Percentiles rank a stretch among this genome's conserved stretches.
Evolutionary conservation across 2,113 vertebrate genomes (phyloP).

Genomic region (Bujurquina vittata): DNA sequence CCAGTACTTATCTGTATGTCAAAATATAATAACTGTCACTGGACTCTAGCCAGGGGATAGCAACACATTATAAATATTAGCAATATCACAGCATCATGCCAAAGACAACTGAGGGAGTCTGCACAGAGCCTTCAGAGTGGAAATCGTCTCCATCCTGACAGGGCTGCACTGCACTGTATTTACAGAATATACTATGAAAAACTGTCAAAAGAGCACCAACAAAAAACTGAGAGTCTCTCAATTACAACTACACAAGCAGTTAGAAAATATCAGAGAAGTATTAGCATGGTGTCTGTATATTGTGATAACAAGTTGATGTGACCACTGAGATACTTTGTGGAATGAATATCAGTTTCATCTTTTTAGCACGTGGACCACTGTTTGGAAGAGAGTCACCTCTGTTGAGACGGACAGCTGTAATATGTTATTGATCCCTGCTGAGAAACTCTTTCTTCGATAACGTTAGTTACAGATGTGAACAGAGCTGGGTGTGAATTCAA

Average conservation of each 20-base stretch:
- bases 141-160: neutral
- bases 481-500: conserved; percentile 23
- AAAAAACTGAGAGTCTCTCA: neutral
- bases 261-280: neutral
- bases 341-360: neutral
- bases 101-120: conserved; percentile 6
- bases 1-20: neutral
- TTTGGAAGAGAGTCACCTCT: conserved; percentile 31
- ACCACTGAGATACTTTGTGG: neutral
- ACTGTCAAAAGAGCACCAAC: neutral
- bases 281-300: neutral
- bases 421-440: conserved; percentile 62
- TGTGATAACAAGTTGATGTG: neutral
- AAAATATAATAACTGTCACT: neutral
- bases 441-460: conserved; percentile 25
- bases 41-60: neutral
- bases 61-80: neutral
- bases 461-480: neutral
- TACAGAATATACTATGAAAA: neutral
- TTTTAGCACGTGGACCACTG: neutral
- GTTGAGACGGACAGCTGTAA: conserved; percentile 50
- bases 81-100: neutral
- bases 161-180: neutral
- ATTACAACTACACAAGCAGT: neutral
- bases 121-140: neutral